Evolutionary conservation across 2,113 vertebrate genomes (phyloP).

Genomic region (Empidonax alnorum): DNA sequence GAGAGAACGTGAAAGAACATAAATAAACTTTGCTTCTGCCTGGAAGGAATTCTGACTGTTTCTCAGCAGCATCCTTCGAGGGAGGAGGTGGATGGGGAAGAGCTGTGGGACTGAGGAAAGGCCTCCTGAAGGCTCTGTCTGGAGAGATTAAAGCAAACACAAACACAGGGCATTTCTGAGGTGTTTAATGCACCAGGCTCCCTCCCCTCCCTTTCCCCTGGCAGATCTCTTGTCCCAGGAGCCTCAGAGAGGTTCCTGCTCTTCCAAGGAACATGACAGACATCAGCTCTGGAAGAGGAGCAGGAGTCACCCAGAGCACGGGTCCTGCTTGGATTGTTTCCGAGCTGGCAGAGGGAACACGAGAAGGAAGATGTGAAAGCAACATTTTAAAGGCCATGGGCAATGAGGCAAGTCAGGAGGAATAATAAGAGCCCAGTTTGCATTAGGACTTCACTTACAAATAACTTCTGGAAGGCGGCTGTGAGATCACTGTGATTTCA

Average conservation of each 20-base stretch:
- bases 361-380: background rate
- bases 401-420: constrained; percentile 19
- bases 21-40: background rate
- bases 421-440: background rate
- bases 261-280: background rate
- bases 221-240: background rate
- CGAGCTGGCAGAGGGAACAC: background rate
- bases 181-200: background rate
- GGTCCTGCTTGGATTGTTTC: background rate
- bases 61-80: background rate
- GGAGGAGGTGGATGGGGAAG: background rate
- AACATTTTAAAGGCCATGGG: background rate
- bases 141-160: background rate
- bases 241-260: background rate
- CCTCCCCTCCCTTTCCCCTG: background rate
- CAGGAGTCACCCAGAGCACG: background rate
- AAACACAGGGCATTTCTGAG: background rate
- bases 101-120: background rate
- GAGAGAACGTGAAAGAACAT: background rate
- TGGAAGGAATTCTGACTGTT: background rate
- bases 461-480: background rate
- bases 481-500: constrained; percentile 21
- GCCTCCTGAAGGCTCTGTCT: rapidly evolving
- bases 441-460: background rate
- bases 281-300: background rate